Evolutionary conservation across 2,113 vertebrate genomes (phyloP).

Genomic region (Serinus canaria): DNA sequence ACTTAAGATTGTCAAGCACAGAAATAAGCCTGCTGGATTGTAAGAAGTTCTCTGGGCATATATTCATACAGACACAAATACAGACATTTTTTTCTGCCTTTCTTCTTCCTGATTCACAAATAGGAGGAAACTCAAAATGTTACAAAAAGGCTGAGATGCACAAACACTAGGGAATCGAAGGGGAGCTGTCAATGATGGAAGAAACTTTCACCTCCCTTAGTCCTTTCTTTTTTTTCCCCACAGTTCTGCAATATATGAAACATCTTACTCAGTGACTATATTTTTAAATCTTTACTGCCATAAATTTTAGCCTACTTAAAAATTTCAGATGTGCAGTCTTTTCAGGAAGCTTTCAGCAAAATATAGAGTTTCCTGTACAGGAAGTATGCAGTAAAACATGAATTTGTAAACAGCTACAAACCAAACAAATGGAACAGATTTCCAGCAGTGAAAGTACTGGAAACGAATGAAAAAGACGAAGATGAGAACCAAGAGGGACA

Average conservation of each 20-base stretch:
- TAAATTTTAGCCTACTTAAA: not conserved
- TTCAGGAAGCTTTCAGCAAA: not conserved
- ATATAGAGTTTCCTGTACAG: not conserved
- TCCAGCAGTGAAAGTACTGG: not conserved
- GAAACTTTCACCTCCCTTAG: not conserved
- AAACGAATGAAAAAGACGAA: not conserved
- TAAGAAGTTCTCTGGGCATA: not conserved
- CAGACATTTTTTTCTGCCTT: not conserved
- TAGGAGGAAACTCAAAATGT: not conserved
- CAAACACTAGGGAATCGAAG: not conserved
- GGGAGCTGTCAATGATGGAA: not conserved
- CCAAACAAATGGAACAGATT: not conserved
- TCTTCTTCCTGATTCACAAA: not conserved
- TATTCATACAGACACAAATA: not conserved
- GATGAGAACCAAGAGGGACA: constrained; percentile 23
- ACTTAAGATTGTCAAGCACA: not conserved
- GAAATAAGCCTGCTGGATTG: not conserved
- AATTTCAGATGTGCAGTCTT: not conserved
- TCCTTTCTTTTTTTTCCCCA: not conserved
- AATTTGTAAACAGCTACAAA: not conserved
- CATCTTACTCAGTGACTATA: not conserved
- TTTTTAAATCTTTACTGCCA: not conserved
- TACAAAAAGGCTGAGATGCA: not conserved
- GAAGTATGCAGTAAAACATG: not conserved
- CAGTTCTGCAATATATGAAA: not conserved